Evolutionary conservation across 1,140 invertebrate species (phyloP), one percentile per base, ranked within the genome.

Genomic region (Thereuonema tuberculata): DNA sequence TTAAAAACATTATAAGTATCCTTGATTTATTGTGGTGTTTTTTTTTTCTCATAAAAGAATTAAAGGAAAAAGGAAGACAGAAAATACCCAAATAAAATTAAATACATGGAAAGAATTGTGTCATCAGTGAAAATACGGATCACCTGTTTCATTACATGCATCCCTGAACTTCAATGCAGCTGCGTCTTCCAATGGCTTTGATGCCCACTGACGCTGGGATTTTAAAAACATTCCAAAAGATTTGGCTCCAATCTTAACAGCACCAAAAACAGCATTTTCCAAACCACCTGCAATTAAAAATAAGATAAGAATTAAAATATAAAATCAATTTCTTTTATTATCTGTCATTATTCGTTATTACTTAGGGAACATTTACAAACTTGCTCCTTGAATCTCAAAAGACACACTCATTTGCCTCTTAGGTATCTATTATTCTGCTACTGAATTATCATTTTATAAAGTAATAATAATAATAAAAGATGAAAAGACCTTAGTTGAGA

Each of bases 161-260:
- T 66, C 60, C 57, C 68, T 70, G 62, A 76, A 79, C 31, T 68
- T 70, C 21, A 68, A 64, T n/a, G 70, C 71, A 29, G 66, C 70
- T 14, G 61, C 60, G 17, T 74, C 69, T 50, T 70, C 69, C 27
- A 78, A 61, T n/a, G 76, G 74, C 64, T 77, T 77, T 23, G 67
- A 61, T n/a, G 65, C 66, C 77, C 77, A 79, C 46, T 69, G 69
- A 26, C 77, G 64, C 59, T 77, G 74, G 59, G 71, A 75, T 56
- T 69, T 68, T 1, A 79, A 63, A 65, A 79, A 79, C 37, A 79
- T 56, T 15, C 68, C 77, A 70, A 78, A 76, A 27, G 76, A 67
- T 53, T 65, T 69, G 2, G 74, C 76, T 43, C 75, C 73, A 27
- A 74, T 68, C 17, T 57, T 59, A 14, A 67, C 63, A 29, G 75